These are phyloP conservation scores for Drosophila dunni DNA, from an alignment of 1,140 invertebrate species.

Conservation along the genomic window DNA sequence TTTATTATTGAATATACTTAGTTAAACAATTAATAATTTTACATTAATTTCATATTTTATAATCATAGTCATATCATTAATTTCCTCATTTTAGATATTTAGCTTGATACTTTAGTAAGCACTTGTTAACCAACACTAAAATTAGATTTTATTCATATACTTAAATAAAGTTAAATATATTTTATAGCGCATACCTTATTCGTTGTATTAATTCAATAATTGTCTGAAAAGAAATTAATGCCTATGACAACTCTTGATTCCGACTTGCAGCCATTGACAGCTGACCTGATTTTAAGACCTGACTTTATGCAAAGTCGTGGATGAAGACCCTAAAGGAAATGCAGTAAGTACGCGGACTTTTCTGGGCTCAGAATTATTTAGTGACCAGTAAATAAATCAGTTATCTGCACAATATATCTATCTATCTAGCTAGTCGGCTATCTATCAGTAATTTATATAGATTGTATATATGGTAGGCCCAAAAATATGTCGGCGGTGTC, in stretches of 20 bases:
- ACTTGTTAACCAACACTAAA: too few relatives aligned
- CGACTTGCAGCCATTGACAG: conserved; percentile 11
- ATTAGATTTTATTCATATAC: too few relatives aligned
- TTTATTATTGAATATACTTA: too few relatives aligned
- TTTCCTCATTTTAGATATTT: too few relatives aligned
- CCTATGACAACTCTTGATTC: not conserved
- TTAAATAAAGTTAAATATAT: too few relatives aligned
- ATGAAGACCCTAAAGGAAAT: conserved; percentile 21
- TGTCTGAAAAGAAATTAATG: conserved; percentile 5
- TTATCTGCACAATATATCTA: conserved; percentile 3
- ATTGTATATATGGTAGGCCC: not conserved
- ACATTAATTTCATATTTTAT: too few relatives aligned
- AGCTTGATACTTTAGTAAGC: too few relatives aligned
- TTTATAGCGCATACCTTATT: not conserved
- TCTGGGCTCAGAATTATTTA: conserved; percentile 31
- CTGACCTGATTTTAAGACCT: conserved; percentile 26
- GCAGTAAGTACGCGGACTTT: conserved; percentile 6
- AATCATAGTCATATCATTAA: too few relatives aligned
- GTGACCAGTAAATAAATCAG: conserved; percentile 36
- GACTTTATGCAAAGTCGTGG: conserved; percentile 30
- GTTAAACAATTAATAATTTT: too few relatives aligned
- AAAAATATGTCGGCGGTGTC: conserved; percentile 32
- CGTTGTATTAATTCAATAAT: not conserved
- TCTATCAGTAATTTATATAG: conserved; percentile 42
- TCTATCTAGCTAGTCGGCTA: not conserved